A percentile compares a stretch with the other conserved stretches of the same genome.
phyloP scores from a whole-genome alignment of 2,113 vertebrate genomes.

The Cyanoderma ruficeps region DNA sequence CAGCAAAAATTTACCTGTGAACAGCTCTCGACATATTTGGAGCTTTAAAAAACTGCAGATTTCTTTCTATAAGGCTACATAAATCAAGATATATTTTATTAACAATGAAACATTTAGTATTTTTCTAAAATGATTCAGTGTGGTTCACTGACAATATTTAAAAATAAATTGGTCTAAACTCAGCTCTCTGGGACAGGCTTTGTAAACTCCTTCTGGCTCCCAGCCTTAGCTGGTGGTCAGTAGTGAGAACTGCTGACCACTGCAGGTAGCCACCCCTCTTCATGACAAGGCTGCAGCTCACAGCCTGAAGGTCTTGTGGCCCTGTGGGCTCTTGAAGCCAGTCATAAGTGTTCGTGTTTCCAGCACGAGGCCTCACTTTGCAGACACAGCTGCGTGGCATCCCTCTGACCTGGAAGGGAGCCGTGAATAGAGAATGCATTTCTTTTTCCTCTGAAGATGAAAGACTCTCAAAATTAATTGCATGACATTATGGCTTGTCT shows the following conservation, averaged over 20 bases:
- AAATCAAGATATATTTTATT: background rate
- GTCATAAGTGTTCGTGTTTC: background rate
- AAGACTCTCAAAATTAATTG: slow-evolving; percentile 37
- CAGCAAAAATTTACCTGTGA: background rate
- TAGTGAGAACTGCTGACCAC: background rate
- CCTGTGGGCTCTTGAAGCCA: background rate
- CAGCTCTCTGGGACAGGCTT: background rate
- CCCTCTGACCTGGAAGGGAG: background rate
- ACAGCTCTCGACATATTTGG: background rate
- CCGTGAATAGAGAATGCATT: background rate
- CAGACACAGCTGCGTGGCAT: background rate
- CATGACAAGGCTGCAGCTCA: fast-evolving
- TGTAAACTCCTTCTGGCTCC: background rate
- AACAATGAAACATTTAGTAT: background rate
- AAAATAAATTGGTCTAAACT: background rate
- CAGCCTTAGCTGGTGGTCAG: background rate
- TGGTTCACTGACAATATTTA: background rate
- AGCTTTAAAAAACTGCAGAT: background rate
- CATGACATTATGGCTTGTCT: background rate
- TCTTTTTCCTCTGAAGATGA: background rate
- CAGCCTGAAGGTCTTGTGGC: fast-evolving
- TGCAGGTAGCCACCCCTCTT: background rate
- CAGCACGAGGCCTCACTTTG: background rate
- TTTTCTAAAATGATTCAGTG: background rate
- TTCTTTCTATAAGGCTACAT: background rate